These are phyloP conservation scores for Conus betulinus DNA, from an alignment of 1,140 invertebrate genomes.

Conservation along the genomic window DNA sequence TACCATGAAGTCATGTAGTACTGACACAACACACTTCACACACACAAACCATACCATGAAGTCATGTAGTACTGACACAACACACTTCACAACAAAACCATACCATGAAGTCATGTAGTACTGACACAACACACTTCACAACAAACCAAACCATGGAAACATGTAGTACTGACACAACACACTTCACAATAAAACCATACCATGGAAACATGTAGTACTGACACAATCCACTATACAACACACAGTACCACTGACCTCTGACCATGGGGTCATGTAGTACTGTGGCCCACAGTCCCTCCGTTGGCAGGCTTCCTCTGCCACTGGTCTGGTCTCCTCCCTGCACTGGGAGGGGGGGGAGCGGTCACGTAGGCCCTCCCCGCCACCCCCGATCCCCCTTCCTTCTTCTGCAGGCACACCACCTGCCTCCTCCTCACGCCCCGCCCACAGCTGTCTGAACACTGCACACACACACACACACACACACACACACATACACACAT, in stretches of 20 bases:
- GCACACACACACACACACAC: background rate
- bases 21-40: too few relatives aligned
- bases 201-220: too few relatives aligned
- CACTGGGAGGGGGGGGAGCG: conserved; percentile 53
- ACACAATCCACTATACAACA: background rate
- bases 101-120: too few relatives aligned
- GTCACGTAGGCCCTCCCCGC: conserved; percentile 38
- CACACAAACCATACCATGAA: too few relatives aligned
- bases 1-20: too few relatives aligned
- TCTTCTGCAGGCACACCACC: conserved; percentile 69
- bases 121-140: too few relatives aligned
- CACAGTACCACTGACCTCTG: conserved; percentile 56
- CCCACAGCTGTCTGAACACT: conserved; percentile 60
- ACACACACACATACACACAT: background rate
- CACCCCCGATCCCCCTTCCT: conserved; percentile 55
- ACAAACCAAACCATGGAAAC: too few relatives aligned
- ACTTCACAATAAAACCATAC: too few relatives aligned
- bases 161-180: too few relatives aligned
- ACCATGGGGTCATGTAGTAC: conserved; percentile 72
- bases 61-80: too few relatives aligned
- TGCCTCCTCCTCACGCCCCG: conserved; percentile 57
- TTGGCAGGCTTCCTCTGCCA: conserved; percentile 56
- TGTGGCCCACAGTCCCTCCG: conserved; percentile 60
- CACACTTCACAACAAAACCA: too few relatives aligned
- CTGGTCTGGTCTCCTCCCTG: conserved; percentile 56